phyloP scores from a whole-genome alignment of 2,888 invertebrate genomes.

The Hydraecia micacea region DNA sequence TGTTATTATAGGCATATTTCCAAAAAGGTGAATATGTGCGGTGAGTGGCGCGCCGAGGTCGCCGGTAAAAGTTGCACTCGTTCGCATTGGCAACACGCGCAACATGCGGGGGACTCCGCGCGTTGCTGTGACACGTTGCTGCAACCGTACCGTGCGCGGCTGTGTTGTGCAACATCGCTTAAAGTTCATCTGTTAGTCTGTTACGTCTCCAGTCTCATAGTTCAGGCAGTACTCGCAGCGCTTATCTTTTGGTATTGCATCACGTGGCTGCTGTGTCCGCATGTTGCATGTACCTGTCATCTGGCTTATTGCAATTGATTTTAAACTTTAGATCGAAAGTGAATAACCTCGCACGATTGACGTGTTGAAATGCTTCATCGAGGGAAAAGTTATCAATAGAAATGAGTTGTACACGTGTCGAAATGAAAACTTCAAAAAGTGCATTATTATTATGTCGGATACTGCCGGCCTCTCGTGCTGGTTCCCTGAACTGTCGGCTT shows the following conservation, averaged over 20 bases:
- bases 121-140: background rate
- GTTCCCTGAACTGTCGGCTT: background rate
- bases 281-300: conserved; percentile 2
- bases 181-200: background rate
- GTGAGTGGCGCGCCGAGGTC: conserved; percentile 53
- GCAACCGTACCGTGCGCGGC: background rate
- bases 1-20: conserved; percentile 35
- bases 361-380: conserved; percentile 3
- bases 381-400: conserved; percentile 13
- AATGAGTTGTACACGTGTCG: background rate
- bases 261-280: background rate
- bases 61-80: conserved; percentile 67
- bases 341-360: conserved; percentile 1
- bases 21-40: conserved; percentile 24
- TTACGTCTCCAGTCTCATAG: background rate
- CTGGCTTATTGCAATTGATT: conserved; percentile 25
- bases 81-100: conserved; percentile 57
- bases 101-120: background rate
- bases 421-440: conserved; percentile 1
- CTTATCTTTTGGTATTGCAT: conserved; percentile 3
- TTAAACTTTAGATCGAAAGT: conserved; percentile 22
- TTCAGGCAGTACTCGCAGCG: background rate
- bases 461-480: background rate
- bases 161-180: background rate
- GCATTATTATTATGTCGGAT: background rate